Evolutionary conservation across 1,140 invertebrate genomes (phyloP).

Genomic region (Cyclargus thomasi): DNA sequence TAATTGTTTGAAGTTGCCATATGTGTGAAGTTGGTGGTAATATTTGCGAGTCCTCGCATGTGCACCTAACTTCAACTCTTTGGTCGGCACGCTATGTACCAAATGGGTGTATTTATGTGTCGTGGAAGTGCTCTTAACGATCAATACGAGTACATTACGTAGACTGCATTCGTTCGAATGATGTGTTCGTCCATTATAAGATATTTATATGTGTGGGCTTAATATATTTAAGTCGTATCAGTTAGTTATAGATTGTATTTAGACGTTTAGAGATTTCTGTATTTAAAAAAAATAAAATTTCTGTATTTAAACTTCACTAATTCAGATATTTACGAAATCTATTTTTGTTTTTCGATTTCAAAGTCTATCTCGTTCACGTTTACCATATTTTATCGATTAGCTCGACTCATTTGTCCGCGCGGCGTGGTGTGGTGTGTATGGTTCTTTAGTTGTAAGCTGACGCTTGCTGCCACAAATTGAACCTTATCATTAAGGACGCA

Average conservation of each 20-base stretch:
- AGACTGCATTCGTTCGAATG: slow-evolving; percentile 72
- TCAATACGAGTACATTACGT: slow-evolving; percentile 58
- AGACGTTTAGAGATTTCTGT: slow-evolving; percentile 3
- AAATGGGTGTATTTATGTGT: slow-evolving; percentile 27
- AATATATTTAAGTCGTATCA: slow-evolving; percentile 13
- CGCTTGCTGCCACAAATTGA: not conserved
- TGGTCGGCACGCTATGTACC: not conserved
- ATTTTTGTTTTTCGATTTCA: slow-evolving; percentile 9
- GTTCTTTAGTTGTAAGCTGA: not conserved
- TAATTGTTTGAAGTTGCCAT: not conserved
- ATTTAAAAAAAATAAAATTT: no score
- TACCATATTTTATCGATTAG: slow-evolving; percentile 18
- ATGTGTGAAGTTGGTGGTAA: not conserved
- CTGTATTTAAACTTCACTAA: not conserved
- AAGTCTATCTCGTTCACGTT: slow-evolving; percentile 22
- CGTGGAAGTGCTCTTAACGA: slow-evolving; percentile 60
- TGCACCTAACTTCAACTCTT: not conserved
- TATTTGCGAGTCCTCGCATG: not conserved
- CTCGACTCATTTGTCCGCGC: slow-evolving; percentile 18
- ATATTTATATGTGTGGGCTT: slow-evolving; percentile 52
- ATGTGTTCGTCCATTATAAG: slow-evolving; percentile 73
- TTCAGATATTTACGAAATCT: slow-evolving; percentile 4
- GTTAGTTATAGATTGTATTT: not conserved
- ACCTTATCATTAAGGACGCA: not conserved
- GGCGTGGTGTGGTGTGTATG: slow-evolving; percentile 15